phyloP scores from a whole-genome alignment of 2,888 invertebrate genomes.

The Amphipoea lucens region DNA sequence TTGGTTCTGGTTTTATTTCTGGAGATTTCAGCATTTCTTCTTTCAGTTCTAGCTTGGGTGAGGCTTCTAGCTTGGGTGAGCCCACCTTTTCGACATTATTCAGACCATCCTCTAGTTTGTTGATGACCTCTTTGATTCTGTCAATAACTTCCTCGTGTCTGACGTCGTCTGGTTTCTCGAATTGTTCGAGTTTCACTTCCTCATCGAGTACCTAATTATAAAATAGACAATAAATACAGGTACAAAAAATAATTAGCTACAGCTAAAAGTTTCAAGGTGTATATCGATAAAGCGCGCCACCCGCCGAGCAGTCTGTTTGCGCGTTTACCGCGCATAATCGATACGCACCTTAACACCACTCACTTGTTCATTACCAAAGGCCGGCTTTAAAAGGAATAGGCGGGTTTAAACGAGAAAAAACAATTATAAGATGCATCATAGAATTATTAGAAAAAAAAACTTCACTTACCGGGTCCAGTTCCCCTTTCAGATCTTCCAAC shows the following conservation, averaged over 20 bases:
- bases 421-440: neutral
- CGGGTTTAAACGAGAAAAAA: neutral
- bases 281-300: neutral
- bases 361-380: conserved; percentile 32
- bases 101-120: conserved; percentile 83
- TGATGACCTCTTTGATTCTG: conserved; percentile 85
- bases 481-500: conserved; percentile 66
- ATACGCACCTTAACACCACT: conserved; percentile 35
- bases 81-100: conserved; percentile 69
- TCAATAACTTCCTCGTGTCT: conserved; percentile 83
- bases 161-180: conserved; percentile 79
- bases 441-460: neutral
- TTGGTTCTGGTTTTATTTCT: conserved; percentile 20
- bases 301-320: neutral
- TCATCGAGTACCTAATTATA: conserved; percentile 78
- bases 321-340: neutral
- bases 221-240: neutral
- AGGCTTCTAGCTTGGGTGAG: conserved; percentile 68
- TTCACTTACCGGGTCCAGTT: conserved; percentile 72
- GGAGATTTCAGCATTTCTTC: conserved; percentile 58
- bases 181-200: conserved; percentile 81
- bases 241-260: neutral
- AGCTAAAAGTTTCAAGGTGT: neutral
- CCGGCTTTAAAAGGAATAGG: conserved; percentile 52
- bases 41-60: conserved; percentile 68